phyloP scores from a whole-genome alignment of 2,797 vertebrate species.

The Manis javanica region DNA sequence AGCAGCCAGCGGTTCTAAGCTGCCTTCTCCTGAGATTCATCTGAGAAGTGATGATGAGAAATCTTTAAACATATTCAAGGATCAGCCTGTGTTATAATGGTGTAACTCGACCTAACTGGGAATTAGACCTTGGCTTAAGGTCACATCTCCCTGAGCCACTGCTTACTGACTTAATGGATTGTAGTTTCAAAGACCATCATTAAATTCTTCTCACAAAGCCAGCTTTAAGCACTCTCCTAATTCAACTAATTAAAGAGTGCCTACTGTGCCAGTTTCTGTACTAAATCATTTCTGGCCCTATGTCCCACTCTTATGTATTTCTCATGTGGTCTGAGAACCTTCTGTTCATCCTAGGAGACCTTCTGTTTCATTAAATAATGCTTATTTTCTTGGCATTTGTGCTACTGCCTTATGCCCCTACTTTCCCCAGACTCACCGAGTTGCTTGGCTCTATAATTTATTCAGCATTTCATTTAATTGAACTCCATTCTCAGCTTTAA shows the following conservation, averaged over 20 bases:
- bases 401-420: background rate
- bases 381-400: background rate
- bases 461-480: background rate
- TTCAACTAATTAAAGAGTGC: constrained; percentile 65
- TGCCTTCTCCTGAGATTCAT: background rate
- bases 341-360: constrained; percentile 14
- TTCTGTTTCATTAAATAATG: constrained; percentile 36
- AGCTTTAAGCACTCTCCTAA: constrained; percentile 61
- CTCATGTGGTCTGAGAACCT: background rate
- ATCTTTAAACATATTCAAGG: background rate
- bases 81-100: background rate
- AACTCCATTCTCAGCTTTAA: background rate
- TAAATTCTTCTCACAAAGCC: constrained; percentile 61
- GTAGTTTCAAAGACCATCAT: constrained; percentile 65
- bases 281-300: constrained; percentile 50
- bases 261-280: background rate
- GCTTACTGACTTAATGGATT: constrained; percentile 41
- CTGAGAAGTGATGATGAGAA: background rate
- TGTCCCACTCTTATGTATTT: background rate
- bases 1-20: background rate
- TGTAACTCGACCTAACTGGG: background rate
- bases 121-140: background rate
- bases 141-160: background rate
- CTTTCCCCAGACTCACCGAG: background rate
- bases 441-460: background rate